A percentile compares a stretch with the other conserved stretches of the same genome.
Evolutionary conservation across 2,888 invertebrate species (phyloP).

Genomic region (Drosophila macrothrix): DNA sequence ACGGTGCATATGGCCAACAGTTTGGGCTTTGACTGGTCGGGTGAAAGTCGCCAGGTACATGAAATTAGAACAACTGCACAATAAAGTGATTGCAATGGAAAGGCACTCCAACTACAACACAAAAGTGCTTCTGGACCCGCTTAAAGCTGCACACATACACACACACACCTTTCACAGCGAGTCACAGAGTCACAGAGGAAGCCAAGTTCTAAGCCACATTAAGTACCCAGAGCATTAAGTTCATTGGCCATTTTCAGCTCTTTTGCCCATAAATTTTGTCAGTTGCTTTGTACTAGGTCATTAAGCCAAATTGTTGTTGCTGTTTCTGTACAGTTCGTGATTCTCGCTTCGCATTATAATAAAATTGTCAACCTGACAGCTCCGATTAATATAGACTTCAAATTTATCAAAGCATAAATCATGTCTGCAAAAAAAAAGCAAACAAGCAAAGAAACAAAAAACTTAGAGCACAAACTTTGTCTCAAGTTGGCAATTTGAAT

Average conservation of each 20-base stretch:
- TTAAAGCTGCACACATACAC: conserved; percentile 4
- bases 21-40: conserved; percentile 25
- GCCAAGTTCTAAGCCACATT: conserved; percentile 50
- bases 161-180: conserved; percentile 51
- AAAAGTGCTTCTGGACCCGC: conserved; percentile 23
- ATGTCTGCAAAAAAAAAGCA: conserved; percentile 16
- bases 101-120: conserved; percentile 32
- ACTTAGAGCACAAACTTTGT: conserved; percentile 61
- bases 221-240: conserved; percentile 39
- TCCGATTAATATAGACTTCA: conserved; percentile 73
- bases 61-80: conserved; percentile 66
- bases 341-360: conserved; percentile 52
- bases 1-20: conserved; percentile 26
- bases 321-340: conserved; percentile 46
- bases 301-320: conserved; percentile 59
- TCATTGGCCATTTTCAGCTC: conserved; percentile 55
- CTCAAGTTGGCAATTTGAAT: conserved; percentile 29
- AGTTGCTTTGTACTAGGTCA: conserved; percentile 53
- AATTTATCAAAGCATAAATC: conserved; percentile 70
- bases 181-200: conserved; percentile 4
- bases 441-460: conserved; percentile 44
- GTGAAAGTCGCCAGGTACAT: conserved; percentile 56
- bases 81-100: conserved; percentile 65
- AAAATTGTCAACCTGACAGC: conserved; percentile 80
- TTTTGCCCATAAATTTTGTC: conserved; percentile 52